A percentile compares a stretch with the other conserved stretches of the same genome.
phyloP scores from a whole-genome alignment of 2,888 invertebrate genomes.

The Drosophila peninsularis region DNA sequence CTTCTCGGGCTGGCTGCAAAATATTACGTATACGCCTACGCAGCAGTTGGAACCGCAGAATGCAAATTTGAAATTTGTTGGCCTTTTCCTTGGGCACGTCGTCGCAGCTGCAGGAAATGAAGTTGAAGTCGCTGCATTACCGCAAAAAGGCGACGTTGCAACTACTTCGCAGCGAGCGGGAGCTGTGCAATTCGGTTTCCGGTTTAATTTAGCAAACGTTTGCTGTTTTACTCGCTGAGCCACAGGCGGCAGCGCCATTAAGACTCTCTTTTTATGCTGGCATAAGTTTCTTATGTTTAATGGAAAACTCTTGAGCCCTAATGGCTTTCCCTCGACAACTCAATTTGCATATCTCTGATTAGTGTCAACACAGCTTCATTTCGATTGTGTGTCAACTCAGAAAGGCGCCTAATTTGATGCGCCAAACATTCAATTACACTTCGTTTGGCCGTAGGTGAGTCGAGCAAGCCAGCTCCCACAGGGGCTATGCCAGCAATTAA shows the following conservation, averaged over 20 bases:
- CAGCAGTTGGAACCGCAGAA: constrained; percentile 52
- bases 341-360: constrained; percentile 4
- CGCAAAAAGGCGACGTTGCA: constrained; percentile 65
- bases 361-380: constrained; percentile 1
- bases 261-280: constrained; percentile 10
- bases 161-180: constrained; percentile 14
- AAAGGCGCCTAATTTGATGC: constrained; percentile 38
- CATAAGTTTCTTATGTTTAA: neutral
- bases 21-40: constrained; percentile 69
- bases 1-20: constrained; percentile 18
- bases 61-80: constrained; percentile 63
- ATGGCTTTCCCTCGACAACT: neutral
- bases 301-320: neutral
- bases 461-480: constrained; percentile 19
- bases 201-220: constrained; percentile 76
- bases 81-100: constrained; percentile 18
- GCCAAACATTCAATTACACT: constrained; percentile 64
- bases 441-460: constrained; percentile 7
- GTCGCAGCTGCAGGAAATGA: constrained; percentile 55
- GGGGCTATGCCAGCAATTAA: constrained; percentile 57
- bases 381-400: constrained; percentile 25
- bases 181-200: constrained; percentile 61
- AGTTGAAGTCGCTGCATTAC: constrained; percentile 63
- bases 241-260: constrained; percentile 41
- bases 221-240: constrained; percentile 53